These are phyloP conservation scores for Stegastes partitus DNA, from an alignment of 2,113 vertebrate genomes.

Conservation along the genomic window DNA sequence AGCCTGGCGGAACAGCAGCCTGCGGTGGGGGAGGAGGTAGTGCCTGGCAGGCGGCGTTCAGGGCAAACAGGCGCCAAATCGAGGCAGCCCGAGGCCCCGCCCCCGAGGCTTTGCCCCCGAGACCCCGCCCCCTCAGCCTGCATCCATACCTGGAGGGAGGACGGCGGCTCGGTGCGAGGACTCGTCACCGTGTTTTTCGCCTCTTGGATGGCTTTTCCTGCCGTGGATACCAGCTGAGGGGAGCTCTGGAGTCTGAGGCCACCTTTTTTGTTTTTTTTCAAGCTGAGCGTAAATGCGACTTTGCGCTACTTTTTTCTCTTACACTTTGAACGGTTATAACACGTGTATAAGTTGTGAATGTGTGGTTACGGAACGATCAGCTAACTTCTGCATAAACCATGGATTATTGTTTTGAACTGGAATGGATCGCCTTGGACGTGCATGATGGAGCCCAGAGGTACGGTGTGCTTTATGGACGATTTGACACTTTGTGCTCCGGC, in stretches of 20 bases:
- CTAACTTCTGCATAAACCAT: not conserved
- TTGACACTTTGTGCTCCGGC: not conserved
- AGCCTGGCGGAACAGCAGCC: no score
- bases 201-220: not conserved
- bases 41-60: constrained; percentile 22
- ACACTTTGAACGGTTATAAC: not conserved
- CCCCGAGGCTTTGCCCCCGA: no score
- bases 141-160: not conserved
- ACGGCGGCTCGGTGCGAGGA: not conserved
- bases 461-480: not conserved
- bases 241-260: not conserved
- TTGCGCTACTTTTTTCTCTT: constrained; percentile 15
- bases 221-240: not conserved
- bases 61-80: no score
- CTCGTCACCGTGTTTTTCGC: not conserved
- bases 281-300: not conserved
- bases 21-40: no score
- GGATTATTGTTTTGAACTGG: not conserved
- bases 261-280: constrained; percentile 32
- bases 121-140: no score
- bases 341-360: not conserved
- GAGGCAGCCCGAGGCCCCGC: no score
- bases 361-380: not conserved
- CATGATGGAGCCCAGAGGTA: constrained; percentile 35
- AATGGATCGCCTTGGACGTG: not conserved